Conservation (phyloP, 2,113 vertebrate genomes). For the Pandion haliaetus region DNA sequence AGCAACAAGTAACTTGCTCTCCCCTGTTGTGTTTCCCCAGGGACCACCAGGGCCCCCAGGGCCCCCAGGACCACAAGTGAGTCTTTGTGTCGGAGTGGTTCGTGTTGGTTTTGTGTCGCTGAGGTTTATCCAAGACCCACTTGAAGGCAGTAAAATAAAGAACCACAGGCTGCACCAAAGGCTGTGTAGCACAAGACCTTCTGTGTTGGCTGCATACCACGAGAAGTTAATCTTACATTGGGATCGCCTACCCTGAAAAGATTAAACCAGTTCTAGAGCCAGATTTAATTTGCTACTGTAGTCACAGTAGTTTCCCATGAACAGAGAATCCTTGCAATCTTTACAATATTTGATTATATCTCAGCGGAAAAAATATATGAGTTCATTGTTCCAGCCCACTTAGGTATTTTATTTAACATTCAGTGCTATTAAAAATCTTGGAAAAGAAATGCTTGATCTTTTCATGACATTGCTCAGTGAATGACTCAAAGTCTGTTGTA, state of each 20-base stretch:
- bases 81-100: conserved; percentile 49
- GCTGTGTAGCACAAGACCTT: not conserved
- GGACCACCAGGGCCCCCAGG: conserved; percentile 85
- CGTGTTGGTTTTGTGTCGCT: not conserved
- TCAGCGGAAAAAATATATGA: not conserved
- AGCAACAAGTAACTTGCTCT: not conserved
- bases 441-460: not conserved
- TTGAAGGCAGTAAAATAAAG: not conserved
- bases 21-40: conserved; percentile 68
- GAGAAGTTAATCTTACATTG: not conserved
- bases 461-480: not conserved
- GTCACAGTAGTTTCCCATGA: not conserved
- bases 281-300: conserved; percentile 27
- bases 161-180: not conserved
- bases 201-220: conserved; percentile 1
- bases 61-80: conserved; percentile 80
- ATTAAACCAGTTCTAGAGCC: not conserved
- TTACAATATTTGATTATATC: not conserved
- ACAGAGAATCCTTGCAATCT: not conserved
- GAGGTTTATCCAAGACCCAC: not conserved
- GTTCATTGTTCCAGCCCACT: not conserved
- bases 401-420: not conserved
- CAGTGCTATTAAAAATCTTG: not conserved
- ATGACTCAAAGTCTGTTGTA: not conserved
- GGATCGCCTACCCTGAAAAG: not conserved